These are phyloP conservation scores for Lysandra coridon DNA, from an alignment of 2,888 invertebrate species.

Conservation along the genomic window DNA sequence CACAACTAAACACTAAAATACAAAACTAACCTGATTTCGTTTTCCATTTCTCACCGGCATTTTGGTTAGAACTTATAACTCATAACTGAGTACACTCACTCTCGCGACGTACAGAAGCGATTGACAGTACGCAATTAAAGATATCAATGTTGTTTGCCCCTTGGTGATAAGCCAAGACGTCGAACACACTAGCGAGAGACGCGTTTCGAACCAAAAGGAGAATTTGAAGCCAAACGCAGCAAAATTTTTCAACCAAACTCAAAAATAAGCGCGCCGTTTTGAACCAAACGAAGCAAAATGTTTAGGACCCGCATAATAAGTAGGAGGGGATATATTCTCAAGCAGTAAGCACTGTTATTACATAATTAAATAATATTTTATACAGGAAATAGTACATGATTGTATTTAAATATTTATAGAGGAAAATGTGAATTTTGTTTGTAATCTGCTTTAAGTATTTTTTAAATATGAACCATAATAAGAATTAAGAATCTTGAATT, in stretches of 20 bases:
- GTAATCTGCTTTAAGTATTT: background rate
- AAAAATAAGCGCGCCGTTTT: background rate
- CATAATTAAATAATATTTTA: background rate
- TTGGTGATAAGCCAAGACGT: conserved; percentile 37
- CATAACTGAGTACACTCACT: background rate
- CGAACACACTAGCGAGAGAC: background rate
- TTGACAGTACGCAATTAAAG: conserved; percentile 48
- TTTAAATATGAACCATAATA: background rate
- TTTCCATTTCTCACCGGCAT: conserved; percentile 35
- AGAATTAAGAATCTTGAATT: no score
- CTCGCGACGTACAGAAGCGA: conserved; percentile 38
- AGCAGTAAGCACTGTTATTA: conserved; percentile 13
- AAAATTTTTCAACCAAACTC: background rate
- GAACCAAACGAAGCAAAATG: background rate
- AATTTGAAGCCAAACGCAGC: background rate
- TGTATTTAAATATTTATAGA: background rate
- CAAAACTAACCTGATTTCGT: conserved; percentile 29
- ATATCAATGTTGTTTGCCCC: conserved; percentile 51
- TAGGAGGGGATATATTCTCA: conserved; percentile 9
- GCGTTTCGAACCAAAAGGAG: background rate
- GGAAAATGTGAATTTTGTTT: background rate
- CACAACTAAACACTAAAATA: background rate
- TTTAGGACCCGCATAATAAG: conserved; percentile 6
- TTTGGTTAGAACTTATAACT: background rate
- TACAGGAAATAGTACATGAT: background rate